Evolutionary conservation across 2,113 vertebrate genomes (phyloP), one percentile per base, ranked within the genome.

Genomic region (Nicator chloris): DNA sequence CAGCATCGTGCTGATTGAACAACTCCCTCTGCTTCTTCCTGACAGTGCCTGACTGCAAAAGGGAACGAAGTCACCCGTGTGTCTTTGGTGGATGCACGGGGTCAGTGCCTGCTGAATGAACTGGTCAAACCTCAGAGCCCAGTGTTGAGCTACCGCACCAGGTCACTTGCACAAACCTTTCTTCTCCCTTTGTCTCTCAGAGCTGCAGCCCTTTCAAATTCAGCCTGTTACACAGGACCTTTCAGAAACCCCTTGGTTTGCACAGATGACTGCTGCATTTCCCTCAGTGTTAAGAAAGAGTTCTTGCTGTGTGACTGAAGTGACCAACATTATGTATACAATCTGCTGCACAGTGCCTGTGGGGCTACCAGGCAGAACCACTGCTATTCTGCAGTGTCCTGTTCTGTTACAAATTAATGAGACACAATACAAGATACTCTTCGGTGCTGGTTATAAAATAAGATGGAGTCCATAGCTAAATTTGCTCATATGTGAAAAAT

Each of bases 111-210:
- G 44, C 82, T 99, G 96, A 98, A 99, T 7, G 98, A 99, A 5
- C 97, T 99, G 12, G 98, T 99, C 77, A 99, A 98, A 88, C 99
- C 99, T 7, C 91, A 95, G 51, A 97, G 95, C 70, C 83, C n/a
- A 5, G 98, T 99, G 86, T 7, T 98, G 26, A 88, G 99, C 97
- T 99, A 99, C 95, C 93, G 98, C 72, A 99, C 99, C 86, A 98
- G 96, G 99, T 99, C 98, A 68, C 88, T 81, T 39, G 39, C 60
- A 65, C 64, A 10, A 2, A 7, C 30, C 27, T 13, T 61, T n/a
- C n/a, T 31, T 37, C n/a, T 4, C 42, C 64, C 63, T 31, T 51
- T 3, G 15, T 56, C n/a, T 30, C 27, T 35, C 72, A 63, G n/a
- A 71, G 39, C 70, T 82, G 42, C 45, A 86, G 9, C 69, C 39